Base-by-base conservation (phyloP, 2,888 invertebrate genomes). In the Stenolophus ochropezus region DNA sequence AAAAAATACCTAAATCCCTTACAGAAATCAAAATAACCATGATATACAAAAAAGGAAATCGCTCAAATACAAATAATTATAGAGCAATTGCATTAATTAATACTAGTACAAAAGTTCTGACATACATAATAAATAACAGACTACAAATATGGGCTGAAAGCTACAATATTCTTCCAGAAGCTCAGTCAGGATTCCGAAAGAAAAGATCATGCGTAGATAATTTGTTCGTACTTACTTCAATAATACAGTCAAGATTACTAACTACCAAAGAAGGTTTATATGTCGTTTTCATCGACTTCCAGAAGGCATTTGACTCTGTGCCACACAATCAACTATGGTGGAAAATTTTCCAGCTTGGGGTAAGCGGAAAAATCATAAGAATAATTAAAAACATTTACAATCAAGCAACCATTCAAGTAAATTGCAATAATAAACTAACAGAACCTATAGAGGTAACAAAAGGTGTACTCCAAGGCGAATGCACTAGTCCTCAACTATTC, bases 1-100 rank as follows among this genome's bases (percentile, higher is more conserved):
- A 27, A 14, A n/a, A 23, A 14, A 18, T 58, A 8, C 77, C 77
- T 21, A 56, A 58, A 58, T 4, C 14, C 21, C 20, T 18, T 11
- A 58, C 58, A 2, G 16, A 58, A 53, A 33, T 58, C n/a, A 53
- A 14, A 3, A 18, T 58, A 20, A 53, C 23, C 4, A 27, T 77
- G 56, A 18, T 77, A 8, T 58, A 53, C 56, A 58, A 77, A 25
- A 61, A 77, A 77, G 77, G 77, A 8, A 1, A 58, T 11, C 23
- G 49, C 1, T 56, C 27, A 21, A 56, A 61, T 18, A 18, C 58
- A 5, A 77, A 77, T 21, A 77, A 77, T 58, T 77, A 77, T 23
- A 18, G 77, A n/a, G n/a, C 53, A 16, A 4, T 27, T 4, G 27
- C 27, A 3, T 27, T 27, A 27, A 5, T 27, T 27, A 27, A 27